Base-by-base conservation (phyloP, 35 echinoderm and acorn worm genomes). In the Stichopus chloronotus region DNA sequence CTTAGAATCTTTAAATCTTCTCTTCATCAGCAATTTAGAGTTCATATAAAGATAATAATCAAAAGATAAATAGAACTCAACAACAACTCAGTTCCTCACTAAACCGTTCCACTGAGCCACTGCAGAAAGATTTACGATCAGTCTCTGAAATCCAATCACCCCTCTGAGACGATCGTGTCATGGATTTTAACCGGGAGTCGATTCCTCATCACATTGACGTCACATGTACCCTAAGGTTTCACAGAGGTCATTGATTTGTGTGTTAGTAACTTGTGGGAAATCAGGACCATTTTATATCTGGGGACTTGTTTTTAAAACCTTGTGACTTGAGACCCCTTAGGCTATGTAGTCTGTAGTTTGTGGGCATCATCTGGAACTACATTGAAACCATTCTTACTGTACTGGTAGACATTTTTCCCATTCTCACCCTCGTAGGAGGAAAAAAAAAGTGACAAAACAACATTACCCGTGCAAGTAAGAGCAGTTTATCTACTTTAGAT, bases 181-280 rank as follows among this genome's bases (percentile, higher is more conserved):
- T 25, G 55, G 82, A 53, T 85, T 85, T 85, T 85, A 59, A 85
- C 55, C 56, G 57, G 58, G 55, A 20, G 54, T 58, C 14, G 56
- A 85, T 58, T 58, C 9, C 19, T 19, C 82, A 12, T 58, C 14
- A n/a, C 58, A 12, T 58, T 85, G 82, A 85, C 82, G 82, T 85
- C 82, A 85, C 82, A n/a, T 85, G 6, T 5, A 83, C 12, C 52
- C 52, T n/a, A 83, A 57, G 56, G 80, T 83, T 85, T 55, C 57
- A 53, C 52, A 17, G 10, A 85, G 82, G 82, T 85, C 82, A 85
- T 85, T 85, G 82, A 85, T 85, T 58, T 58, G 20, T 85, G 22
- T 58, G 55, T 85, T 85, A 85, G 52, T 20, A 85, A 85, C 56
- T 58, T 53, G 17, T 74, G 11, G 69, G 69, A 74, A 74, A 74